These are phyloP conservation scores for honey bee (Apis mellifera) DNA, from an alignment of 1,140 invertebrate genomes.

Conservation along the genomic window Amel_HAv3.1 CM009935.2:6606501-6607000, in stretches of 20 bases:
- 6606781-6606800: constrained; percentile 26
- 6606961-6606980: constrained; percentile 34
- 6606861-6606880: constrained; percentile 32
- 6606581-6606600: neutral
- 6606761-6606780: constrained; percentile 3
- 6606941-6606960: constrained; percentile 29
- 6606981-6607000: constrained; percentile 19
- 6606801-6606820: neutral
- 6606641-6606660: constrained; percentile 18
- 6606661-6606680: constrained; percentile 23
- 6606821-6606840: constrained; percentile 27
- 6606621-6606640: constrained; percentile 17
- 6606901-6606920: constrained; percentile 38
- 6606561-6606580: neutral
- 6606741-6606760: neutral
- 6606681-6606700: constrained; percentile 10
- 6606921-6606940: constrained; percentile 30
- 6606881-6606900: constrained; percentile 22
- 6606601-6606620: constrained; percentile 6
- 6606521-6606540: neutral
- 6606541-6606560: neutral
- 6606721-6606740: constrained; percentile 15
- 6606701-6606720: constrained; percentile 18
- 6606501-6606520: constrained; percentile 9
- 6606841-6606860: constrained; percentile 31